Evolutionary conservation across 2,113 vertebrate genomes (phyloP), one percentile per base, ranked within the genome.

Genomic region (Phylloscopus whistleri): DNA sequence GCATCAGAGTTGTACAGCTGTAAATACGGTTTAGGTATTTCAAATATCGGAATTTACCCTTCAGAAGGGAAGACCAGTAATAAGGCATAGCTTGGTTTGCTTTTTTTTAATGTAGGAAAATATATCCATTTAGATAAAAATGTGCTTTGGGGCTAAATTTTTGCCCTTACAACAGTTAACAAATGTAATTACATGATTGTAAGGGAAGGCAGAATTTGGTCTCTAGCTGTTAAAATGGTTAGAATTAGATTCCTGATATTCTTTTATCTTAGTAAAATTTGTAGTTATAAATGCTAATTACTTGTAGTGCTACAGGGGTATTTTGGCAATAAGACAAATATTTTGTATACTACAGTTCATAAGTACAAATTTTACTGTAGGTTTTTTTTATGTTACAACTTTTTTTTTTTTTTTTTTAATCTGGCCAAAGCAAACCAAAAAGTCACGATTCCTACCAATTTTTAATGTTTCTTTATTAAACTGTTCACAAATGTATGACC

Each of bases 21-120:
- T 97, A 97, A 97, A 97, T 97, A 97, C 48, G 78, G 81, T 91
- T 83, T 70, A 92, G 94, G 94, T 97, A 93, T 97, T 97, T 94
- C 89, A 90, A 96, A 94, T 94, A 96, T 96, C 92, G 74, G 46
- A 95, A 90, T 94, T 96, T 93, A 96, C 96, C 94, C 93, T 96
- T 96, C 90, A 97, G 93, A 96, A 96, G 96, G 90, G 91, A 97
- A 84, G 87, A 94, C 49, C 67, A 81, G 48, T 28, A 24, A 51
- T 74, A 70, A 75, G 72, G 30, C 39, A 44, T n/a, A 70, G 55
- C 37, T 90, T 95, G 48, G 16, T 10, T 70, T 6, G 11, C 26
- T 30, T 60, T 63, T 4, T 37, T 33, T 82, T 44, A 10, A 33
- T 84, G 33, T 70, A 60, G 56, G 69, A 82, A 85, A 69, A 84